Base-by-base conservation (phyloP, 1,140 invertebrate genomes). In the Frieseomelitta varia region DNA sequence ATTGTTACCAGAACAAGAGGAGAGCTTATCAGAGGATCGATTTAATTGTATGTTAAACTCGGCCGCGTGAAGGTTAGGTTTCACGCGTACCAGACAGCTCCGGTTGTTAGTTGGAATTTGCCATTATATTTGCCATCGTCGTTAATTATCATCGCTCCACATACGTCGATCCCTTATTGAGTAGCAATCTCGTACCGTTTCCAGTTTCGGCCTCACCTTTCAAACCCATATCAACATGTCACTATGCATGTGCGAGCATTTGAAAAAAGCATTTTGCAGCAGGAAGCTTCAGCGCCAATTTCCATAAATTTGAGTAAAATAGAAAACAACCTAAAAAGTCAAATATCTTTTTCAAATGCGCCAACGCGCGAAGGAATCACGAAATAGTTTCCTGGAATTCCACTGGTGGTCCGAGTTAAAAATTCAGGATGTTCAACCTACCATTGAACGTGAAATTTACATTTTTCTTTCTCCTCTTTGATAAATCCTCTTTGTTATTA, bases 1-100 rank as follows among this genome's bases (percentile, higher is more conserved):
- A 89, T 83, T 84, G 90, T 87, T 87, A 84, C 86, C 87, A 86
- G 75, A 69, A 58, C 19, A 55, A 74, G 55, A 61, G 24, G 30
- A 74, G 55, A 61, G 24, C 30, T 30, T 27, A 17, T 14, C 19
- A 27, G 4, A 0, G 19, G 30, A n/a, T n/a, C 56, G 74, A 61
- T 27, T 51, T 63, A 77, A 75, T 75, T 75, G n/a, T 61, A 34
- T 51, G 58, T 21, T 47, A 67, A 77, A 63, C 39, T 39, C 30
- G 15, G 8, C 2, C n/a, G 24, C 30, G 74, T 47, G 58, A 77
- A 65, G 47, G n/a, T 53, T 74, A 56, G 27, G n/a, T 65, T 65
- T 61, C 24, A 12, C 34, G 47, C n/a, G 47, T 53, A 73, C 30
- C n/a, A 53, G 4, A 73, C 79, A 10, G 39, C 39, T 47, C 6